These are phyloP conservation scores for Vombatus ursinus DNA, from an alignment of 2,113 vertebrate genomes.

Conservation along the genomic window DNA sequence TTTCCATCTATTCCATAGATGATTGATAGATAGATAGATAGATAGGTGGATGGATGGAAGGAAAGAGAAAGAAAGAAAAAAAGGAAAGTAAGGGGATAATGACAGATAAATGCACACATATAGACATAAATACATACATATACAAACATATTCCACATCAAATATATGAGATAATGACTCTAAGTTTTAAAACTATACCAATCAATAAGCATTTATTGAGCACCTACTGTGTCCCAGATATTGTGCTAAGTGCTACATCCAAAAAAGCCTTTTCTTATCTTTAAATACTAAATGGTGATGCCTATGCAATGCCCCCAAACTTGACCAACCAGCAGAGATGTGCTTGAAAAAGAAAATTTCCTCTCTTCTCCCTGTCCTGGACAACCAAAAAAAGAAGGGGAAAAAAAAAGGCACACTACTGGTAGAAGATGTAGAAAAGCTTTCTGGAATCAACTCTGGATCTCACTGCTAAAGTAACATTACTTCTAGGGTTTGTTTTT, in stretches of 20 bases:
- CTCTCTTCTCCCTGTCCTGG: background rate
- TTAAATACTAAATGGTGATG: constrained; percentile 39
- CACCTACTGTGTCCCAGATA: background rate
- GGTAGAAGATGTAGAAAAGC: background rate
- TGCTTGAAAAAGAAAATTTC: constrained; percentile 12
- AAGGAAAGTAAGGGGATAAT: background rate
- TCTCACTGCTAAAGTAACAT: background rate
- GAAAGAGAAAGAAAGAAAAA: too few species aligned
- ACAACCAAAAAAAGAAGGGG: background rate
- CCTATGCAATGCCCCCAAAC: background rate
- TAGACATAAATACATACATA: background rate
- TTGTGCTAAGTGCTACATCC: background rate
- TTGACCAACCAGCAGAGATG: constrained; percentile 1
- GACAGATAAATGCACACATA: background rate
- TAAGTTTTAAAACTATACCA: background rate
- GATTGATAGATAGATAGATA: background rate
- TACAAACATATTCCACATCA: too few species aligned
- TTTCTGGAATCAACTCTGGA: background rate
- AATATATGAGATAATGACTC: background rate
- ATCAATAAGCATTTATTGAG: background rate
- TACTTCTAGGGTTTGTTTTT: background rate
- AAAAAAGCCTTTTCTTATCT: background rate
- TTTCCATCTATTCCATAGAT: background rate
- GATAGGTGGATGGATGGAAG: too few species aligned
- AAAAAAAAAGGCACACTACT: background rate